Evolutionary conservation across 2,888 invertebrate genomes (phyloP), one percentile per base, ranked within the genome.

Genomic region (Serripes groenlandicus): DNA sequence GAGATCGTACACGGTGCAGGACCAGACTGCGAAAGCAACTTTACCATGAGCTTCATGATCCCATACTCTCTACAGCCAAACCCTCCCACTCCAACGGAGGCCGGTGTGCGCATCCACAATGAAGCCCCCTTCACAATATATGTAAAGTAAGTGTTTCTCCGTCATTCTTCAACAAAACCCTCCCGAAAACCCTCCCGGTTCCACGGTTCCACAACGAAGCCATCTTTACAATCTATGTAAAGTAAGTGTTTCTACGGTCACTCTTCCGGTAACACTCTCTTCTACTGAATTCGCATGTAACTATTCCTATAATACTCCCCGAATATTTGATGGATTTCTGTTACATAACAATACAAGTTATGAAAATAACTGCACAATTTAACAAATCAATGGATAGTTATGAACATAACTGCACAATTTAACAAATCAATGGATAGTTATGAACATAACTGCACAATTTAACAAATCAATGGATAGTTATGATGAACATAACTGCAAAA

Each of bases 21-120:
- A 15, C 89, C 89, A 23, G 83, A 88, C 73, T 89, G 89, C 78
- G 89, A 88, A 72, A 87, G 85, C 49, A 85, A 83, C 62, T 89
- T 89, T 52, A 81, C 86, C 35, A 83, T 78, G 68, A 56, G 88
- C 83, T 89, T 89, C 56, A 86, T 89, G 87, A 54, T 89, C 3
- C 89, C 89, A 1, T 80, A 80, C 49, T 74, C 54, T 42, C 64
- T 87, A 7, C 85, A 87, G 52, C 42, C 70, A 21, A 83, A 83
- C 49, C 85, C 86, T 11, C 88, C 87, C 11, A 54, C 54, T 11
- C 89, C 89, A 7, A 80, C 78, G 3, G 89, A 89, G 42, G 32
- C 78, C 1, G 74, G 49, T 32, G 89, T 87, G 0, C 87, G 84
- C 64, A 78, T 89, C 49, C 71, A 56, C 9, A 73, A 74, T 15